Base-by-base conservation (phyloP, 2,797 vertebrate genomes). In the Channallabes apus region DNA sequence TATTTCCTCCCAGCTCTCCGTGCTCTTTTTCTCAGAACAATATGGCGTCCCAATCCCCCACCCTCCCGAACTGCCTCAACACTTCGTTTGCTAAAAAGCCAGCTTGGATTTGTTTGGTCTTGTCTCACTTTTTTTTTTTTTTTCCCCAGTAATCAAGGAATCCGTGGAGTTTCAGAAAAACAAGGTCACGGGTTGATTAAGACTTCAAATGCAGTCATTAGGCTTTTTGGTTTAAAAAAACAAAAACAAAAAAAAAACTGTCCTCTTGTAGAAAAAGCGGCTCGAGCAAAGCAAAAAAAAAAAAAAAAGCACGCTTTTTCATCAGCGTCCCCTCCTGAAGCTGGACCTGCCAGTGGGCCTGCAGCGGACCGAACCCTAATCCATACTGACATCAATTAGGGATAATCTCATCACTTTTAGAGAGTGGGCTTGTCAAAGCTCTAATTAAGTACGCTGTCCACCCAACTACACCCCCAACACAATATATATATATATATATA, bases 351-450 rank as follows among this genome's bases (percentile, higher is more conserved):
- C 96, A 95, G 93, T 95, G 92, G 93, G 93, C 91, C 94, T 92
- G 88, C 95, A 96, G 95, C 91, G 92, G 95, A 95, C 94, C 94
- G 93, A 94, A 93, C 94, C 93, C 92, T 97, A 97, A 97, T 96
- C 94, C 94, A 95, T 93, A 95, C 92, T 96, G 96, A 97, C 96
- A 96, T 94, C 96, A 97, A 96, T 97, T 97, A 96, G 92, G 92
- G 95, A 96, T 96, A 97, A 97, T 97, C 96, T 97, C 96, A 94
- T 96, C 96, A 96, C 94, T 95, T 95, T 95, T 96, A 96, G 93
- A 94, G 95, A 97, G 95, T 96, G 88, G 92, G 93, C 94, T 95
- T 96, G 96, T 96, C 96, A 96, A 94, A 95, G 94, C 96, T 95
- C 94, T 96, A 96, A 97, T 96, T 96, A 97, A 96, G 94, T 95